A percentile compares a stretch with the other conserved stretches of the same genome.
These are phyloP conservation scores for Allolobophora icterica DNA, from an alignment of 2,888 invertebrate species.

Conservation along the genomic window DNA sequence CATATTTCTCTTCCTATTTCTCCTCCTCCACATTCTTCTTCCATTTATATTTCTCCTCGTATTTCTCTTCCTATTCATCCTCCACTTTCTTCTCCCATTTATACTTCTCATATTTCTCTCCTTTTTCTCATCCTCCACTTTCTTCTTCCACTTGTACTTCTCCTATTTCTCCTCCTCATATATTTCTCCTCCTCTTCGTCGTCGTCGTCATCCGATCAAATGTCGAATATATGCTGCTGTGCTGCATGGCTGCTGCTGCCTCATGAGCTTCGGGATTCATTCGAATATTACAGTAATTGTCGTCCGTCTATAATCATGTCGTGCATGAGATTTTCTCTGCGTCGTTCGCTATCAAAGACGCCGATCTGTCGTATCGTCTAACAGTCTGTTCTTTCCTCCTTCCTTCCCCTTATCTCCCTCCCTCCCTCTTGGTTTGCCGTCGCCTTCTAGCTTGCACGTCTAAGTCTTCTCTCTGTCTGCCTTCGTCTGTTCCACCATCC, in stretches of 20 bases:
- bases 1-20: too few species aligned
- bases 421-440: not conserved
- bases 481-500: not conserved
- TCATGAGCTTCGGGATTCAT: not conserved
- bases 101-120: too few species aligned
- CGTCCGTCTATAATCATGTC: not conserved
- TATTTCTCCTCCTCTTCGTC: not conserved
- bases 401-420: not conserved
- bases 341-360: not conserved
- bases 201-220: not conserved
- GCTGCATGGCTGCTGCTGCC: too few species aligned
- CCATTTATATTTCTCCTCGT: not conserved
- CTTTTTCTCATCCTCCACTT: too few species aligned
- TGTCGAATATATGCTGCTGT: too few species aligned
- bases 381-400: not conserved
- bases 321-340: not conserved
- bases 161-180: not conserved
- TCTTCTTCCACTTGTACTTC: too few species aligned
- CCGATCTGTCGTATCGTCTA: not conserved
- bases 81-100: too few species aligned
- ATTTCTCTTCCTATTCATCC: too few species aligned
- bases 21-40: too few species aligned
- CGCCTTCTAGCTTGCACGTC: not conserved
- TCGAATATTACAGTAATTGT: slow-evolving; percentile 11
- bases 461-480: not conserved